A percentile compares a stretch with the other conserved stretches of the same genome.
Evolutionary conservation across 2,888 invertebrate genomes (phyloP).

Genomic region (Colletes collaris): DNA sequence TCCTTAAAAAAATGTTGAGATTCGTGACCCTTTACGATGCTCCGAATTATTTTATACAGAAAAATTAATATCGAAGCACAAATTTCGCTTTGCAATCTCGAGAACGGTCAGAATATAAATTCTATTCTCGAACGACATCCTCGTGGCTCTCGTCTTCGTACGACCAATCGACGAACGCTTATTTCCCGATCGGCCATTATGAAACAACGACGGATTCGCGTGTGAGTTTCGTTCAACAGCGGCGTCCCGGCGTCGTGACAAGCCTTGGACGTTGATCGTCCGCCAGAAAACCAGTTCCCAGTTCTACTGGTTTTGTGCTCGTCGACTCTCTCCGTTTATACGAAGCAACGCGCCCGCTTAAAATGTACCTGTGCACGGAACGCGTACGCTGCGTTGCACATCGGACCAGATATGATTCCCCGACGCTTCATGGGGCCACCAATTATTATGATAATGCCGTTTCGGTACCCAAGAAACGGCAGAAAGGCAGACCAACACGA

Average conservation of each 20-base stretch:
- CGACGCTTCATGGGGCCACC: conserved; percentile 71
- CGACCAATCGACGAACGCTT: conserved; percentile 28
- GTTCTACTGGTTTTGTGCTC: conserved; percentile 53
- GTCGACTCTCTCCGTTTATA: conserved; percentile 32
- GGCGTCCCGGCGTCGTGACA: conserved; percentile 69
- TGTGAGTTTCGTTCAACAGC: conserved; percentile 65
- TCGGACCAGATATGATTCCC: conserved; percentile 62
- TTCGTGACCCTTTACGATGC: too few species aligned
- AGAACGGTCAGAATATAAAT: too few species aligned
- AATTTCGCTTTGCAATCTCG: too few species aligned
- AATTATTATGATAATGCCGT: conserved; percentile 72
- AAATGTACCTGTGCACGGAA: conserved; percentile 1
- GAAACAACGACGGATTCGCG: conserved; percentile 53
- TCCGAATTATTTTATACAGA: too few species aligned
- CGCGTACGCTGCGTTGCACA: conserved; percentile 5
- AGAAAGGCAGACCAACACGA: neutral
- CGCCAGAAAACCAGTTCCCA: conserved; percentile 71
- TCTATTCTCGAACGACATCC: too few species aligned
- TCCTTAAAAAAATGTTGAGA: too few species aligned
- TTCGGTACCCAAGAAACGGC: conserved; percentile 28
- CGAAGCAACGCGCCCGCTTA: conserved; percentile 23
- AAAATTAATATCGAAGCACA: too few species aligned
- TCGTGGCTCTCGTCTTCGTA: conserved; percentile 1
- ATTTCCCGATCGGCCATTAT: conserved; percentile 56
- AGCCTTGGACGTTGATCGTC: conserved; percentile 72